Base-by-base conservation (phyloP, 2,888 invertebrate genomes). In the Pollenia amentaria region DNA sequence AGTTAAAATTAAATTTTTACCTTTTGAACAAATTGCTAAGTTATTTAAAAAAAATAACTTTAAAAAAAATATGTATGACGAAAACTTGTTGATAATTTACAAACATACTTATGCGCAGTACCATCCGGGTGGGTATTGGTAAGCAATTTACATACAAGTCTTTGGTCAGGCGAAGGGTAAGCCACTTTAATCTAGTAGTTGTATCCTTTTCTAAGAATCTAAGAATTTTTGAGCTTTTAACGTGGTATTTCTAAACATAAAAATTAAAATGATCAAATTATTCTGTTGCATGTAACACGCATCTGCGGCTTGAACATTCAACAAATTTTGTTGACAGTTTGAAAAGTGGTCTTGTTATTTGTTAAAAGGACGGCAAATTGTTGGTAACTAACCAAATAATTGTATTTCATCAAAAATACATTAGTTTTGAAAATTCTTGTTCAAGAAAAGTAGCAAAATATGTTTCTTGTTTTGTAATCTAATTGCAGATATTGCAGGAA, bases 321-420 rank as follows among this genome's bases (percentile, higher is more conserved):
- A 75, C 67, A 42, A 42, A 60, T n/a, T 57, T 29, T 81, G 81
- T 75, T 81, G 75, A 81, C 73, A 81, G 75, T 75, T 81, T 57
- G 60, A 75, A 57, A 67, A 57, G 29, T 75, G 12, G 12, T 29
- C 11, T 38, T 57, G 18, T 64, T 51, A 64, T 62, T 46, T 76
- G 1, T 38, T 10, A 29, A 75, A 42, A 16, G 12, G 10, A 14
- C 10, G 7, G 7, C 40, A 18, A 55, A 57, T 29, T 40, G 60
- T 21, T 42, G 57, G 16, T n/a, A 14, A 65, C 53, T 44, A 73
- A 67, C 67, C 73, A n/a, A 18, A 48, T 67, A 81, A 81, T 75
- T 81, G 48, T 60, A 40, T 62, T 72, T 55, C 38, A 65, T 70
- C 51, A 70, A 69, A 78, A 18, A 48, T 57, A 48, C 48, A 57